Conservation (phyloP, 1,140 invertebrate species). For the Latrodectus geometricus region DNA sequence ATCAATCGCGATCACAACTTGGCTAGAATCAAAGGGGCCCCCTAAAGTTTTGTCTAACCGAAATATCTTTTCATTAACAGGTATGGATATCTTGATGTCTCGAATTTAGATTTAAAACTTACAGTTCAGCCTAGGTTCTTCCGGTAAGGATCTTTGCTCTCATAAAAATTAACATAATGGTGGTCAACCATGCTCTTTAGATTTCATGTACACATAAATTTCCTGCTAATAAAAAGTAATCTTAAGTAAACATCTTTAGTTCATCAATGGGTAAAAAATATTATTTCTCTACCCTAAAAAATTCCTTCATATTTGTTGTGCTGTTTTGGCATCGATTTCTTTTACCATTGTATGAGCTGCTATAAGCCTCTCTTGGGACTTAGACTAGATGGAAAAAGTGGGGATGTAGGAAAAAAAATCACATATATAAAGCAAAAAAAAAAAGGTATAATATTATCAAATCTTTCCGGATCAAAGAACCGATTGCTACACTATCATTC, state of each 20-base stretch:
- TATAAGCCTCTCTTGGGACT: slow-evolving; percentile 1
- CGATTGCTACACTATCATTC: slow-evolving; percentile 42
- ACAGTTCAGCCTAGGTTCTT: too few species aligned
- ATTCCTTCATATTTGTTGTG: neutral
- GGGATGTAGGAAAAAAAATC: neutral
- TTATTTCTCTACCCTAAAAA: neutral
- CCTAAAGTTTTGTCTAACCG: too few species aligned
- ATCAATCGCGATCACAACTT: too few species aligned
- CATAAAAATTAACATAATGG: neutral
- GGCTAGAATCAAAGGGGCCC: too few species aligned
- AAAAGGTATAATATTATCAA: slow-evolving; percentile 49
- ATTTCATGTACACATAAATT: slow-evolving; percentile 2
- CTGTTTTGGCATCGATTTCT: slow-evolving; percentile 31
- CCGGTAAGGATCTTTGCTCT: neutral
- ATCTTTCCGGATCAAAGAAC: slow-evolving; percentile 53
- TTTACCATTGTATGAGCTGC: neutral
- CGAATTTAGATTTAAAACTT: too few species aligned
- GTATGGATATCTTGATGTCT: too few species aligned
- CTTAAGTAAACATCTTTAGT: neutral
- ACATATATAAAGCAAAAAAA: neutral
- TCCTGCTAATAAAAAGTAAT: neutral
- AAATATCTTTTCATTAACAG: too few species aligned
- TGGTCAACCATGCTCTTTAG: slow-evolving; percentile 11
- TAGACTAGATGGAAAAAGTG: neutral
- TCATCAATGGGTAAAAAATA: neutral